These are phyloP conservation scores for Eulemur albifrons DNA, from an alignment of 2,797 vertebrate genomes.

Conservation along the genomic window DNA sequence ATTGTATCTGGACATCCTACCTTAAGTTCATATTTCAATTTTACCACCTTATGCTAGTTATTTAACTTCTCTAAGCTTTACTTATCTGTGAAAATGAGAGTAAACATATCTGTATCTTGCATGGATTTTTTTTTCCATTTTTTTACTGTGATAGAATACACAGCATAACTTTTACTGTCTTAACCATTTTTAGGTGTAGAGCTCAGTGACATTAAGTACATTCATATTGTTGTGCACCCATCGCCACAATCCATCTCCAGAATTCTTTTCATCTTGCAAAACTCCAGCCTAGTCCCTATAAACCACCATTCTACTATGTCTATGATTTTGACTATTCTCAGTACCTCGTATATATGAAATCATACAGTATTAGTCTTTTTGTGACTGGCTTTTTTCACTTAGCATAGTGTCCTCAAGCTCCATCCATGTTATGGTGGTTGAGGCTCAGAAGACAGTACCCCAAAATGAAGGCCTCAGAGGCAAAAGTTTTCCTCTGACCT, in stretches of 20 bases:
- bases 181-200: neutral
- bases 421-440: neutral
- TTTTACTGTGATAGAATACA: neutral
- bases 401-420: neutral
- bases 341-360: neutral
- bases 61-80: neutral
- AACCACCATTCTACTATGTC: neutral
- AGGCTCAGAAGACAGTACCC: too few relatives aligned
- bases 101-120: neutral
- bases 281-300: neutral
- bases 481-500: too few relatives aligned
- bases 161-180: neutral
- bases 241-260: neutral
- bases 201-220: neutral
- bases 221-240: neutral
- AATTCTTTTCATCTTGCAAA: neutral
- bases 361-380: neutral
- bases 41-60: neutral
- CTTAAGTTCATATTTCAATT: neutral
- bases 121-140: neutral
- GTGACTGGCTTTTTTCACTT: neutral
- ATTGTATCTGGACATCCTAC: neutral
- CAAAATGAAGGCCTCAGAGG: too few relatives aligned
- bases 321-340: neutral
- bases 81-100: neutral